A percentile compares a stretch with the other conserved stretches of the same genome.
Evolutionary conservation across 2,113 vertebrate species (phyloP).

Genomic region (Urocitellus parryii): DNA sequence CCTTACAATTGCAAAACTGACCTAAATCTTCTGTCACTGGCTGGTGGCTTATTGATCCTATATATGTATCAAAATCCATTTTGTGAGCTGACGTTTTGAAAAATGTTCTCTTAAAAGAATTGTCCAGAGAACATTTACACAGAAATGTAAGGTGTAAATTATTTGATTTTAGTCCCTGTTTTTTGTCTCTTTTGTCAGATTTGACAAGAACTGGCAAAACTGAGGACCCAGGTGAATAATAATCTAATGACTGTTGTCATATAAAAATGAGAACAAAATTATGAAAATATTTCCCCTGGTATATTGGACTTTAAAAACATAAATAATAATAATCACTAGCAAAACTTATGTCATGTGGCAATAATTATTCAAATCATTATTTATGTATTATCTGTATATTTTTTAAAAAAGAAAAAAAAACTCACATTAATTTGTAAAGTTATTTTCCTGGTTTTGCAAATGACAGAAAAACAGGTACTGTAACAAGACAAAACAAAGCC

Average conservation of each 20-base stretch:
- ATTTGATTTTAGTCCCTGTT: background rate
- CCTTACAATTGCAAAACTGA: background rate
- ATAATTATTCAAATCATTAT: conserved; percentile 12
- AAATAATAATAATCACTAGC: background rate
- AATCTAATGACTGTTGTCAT: background rate
- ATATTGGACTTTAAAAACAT: background rate
- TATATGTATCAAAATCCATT: background rate
- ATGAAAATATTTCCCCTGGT: background rate
- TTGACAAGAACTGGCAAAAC: conserved; percentile 12
- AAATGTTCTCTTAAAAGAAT: background rate
- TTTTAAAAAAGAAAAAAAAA: background rate
- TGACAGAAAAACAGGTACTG: background rate
- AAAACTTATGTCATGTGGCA: background rate
- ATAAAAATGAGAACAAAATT: background rate
- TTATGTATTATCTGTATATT: background rate
- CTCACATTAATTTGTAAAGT: background rate
- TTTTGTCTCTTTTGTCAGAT: background rate
- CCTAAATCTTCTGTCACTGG: background rate
- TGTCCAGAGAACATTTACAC: background rate
- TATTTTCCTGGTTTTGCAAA: background rate
- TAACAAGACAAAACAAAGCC: background rate
- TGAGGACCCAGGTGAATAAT: background rate
- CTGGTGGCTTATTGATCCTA: background rate
- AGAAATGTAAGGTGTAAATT: background rate
- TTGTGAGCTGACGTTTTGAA: background rate